A percentile compares a stretch with the other conserved stretches of the same genome.
phyloP scores from a whole-genome alignment of 2,797 vertebrate genomes.

The Eupleurogrammus muticus region DNA sequence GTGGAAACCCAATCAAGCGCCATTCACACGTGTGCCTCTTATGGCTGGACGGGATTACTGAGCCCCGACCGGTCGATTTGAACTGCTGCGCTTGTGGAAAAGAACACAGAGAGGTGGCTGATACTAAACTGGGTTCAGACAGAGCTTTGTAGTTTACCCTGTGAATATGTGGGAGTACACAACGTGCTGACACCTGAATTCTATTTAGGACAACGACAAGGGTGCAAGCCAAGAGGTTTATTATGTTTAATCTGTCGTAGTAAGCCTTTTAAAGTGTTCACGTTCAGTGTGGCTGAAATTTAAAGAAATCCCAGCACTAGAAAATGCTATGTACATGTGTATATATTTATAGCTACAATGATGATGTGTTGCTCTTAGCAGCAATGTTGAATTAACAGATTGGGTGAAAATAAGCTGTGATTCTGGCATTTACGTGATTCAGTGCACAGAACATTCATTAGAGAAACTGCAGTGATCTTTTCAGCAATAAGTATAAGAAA shows the following conservation, averaged over 20 bases:
- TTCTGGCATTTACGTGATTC: background rate
- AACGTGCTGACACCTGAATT: constrained; percentile 33
- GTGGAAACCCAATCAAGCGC: constrained; percentile 64
- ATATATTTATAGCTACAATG: background rate
- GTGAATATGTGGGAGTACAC: background rate
- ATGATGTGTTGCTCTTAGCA: background rate
- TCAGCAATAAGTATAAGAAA: background rate
- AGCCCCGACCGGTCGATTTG: constrained; percentile 32
- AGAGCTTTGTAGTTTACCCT: constrained; percentile 42
- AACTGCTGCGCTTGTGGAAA: constrained; percentile 61
- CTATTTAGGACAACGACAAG: constrained; percentile 11
- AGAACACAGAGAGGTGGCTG: constrained; percentile 18
- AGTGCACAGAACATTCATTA: background rate
- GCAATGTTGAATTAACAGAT: background rate
- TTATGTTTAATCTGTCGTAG: background rate
- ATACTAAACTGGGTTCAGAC: constrained; percentile 29
- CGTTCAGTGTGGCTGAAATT: constrained; percentile 3
- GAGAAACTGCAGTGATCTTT: background rate
- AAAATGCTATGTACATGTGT: background rate
- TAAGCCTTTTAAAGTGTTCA: background rate
- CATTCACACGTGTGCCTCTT: constrained; percentile 59
- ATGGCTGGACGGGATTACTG: constrained; percentile 59
- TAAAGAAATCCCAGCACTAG: background rate
- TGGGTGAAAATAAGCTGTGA: background rate
- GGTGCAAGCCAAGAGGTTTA: constrained; percentile 17